Base-by-base conservation (phyloP, 2,797 vertebrate genomes). In the Hemitrygon akajei region DNA sequence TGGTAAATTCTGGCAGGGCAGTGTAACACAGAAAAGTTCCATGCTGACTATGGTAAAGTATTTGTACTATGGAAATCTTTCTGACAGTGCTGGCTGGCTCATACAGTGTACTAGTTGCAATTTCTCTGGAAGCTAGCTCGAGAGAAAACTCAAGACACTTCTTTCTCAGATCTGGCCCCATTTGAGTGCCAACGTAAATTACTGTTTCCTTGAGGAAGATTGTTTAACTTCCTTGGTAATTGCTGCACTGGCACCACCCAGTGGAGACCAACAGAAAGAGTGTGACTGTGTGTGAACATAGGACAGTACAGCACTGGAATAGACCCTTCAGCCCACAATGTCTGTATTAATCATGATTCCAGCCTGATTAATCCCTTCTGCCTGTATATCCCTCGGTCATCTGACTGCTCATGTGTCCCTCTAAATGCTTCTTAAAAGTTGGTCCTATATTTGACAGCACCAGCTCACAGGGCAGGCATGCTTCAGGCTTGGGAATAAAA, bases 221-320 rank as follows among this genome's bases (percentile, higher is more conserved):
- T 11, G 60, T 37, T 37, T 10, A 89, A 69, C 14, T 34, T 87
- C 30, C 63, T 22, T 37, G n/a, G 63, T 37, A 89, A 25, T 86
- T 89, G 60, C 86, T 69, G n/a, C 60, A 89, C 86, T 89, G 86
- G 86, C 86, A 22, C 86, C 86, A 89, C 60, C 63, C 34, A 89
- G 86, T 89, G 86, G 86, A 25, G 63, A 66, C 18, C 63, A 69
- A 12, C 86, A 69, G 63, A 30, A 30, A 58, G 81, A 34, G 58
- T 22, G 18, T 25, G 12, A 16, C 56, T 16, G n/a, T 10, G 3
- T 14, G n/a, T n/a, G 27, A 71, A 71, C 69, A 71, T 16, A 71
- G 69, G 18, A 16, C 18, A 14, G 20, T 20, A 71, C 9, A 20
- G 69, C 20, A 20, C 69, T 4, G 18, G 11, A 71, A 71, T 69